A percentile compares a stretch with the other conserved stretches of the same genome.
Conservation (phyloP, 35 echinoderm and acorn worm species). For the Apostichopus japonicus region DNA sequence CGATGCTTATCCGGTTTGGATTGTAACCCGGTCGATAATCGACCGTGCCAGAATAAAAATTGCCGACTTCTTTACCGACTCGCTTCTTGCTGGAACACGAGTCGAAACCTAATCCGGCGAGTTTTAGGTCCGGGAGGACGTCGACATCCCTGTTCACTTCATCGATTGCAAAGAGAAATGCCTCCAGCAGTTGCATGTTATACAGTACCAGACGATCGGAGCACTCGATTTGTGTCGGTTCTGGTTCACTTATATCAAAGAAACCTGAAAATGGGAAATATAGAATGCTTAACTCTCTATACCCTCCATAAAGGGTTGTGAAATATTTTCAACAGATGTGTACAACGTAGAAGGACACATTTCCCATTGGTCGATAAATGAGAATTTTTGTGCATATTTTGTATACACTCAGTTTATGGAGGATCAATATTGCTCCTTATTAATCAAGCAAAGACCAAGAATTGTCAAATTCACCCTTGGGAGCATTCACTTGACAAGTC, state of each 20-base stretch:
- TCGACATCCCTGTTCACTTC: slow-evolving; percentile 70
- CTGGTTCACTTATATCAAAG: slow-evolving; percentile 75
- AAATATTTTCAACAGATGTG: neutral
- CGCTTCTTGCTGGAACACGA: slow-evolving; percentile 79
- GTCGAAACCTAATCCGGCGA: slow-evolving; percentile 89
- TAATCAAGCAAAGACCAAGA: no score
- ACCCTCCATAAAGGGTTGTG: neutral
- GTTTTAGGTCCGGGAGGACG: slow-evolving; percentile 71
- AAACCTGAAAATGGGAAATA: slow-evolving; percentile 58
- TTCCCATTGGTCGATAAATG: neutral
- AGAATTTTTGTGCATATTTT: no score
- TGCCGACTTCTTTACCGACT: slow-evolving; percentile 69
- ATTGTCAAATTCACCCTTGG: no score
- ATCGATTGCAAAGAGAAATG: slow-evolving; percentile 85
- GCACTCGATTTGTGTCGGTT: slow-evolving; percentile 57
- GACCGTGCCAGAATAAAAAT: slow-evolving; percentile 77
- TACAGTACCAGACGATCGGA: slow-evolving; percentile 58
- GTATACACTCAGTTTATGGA: no score
- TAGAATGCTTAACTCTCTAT: neutral
- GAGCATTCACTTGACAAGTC: no score
- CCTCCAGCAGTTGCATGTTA: slow-evolving; percentile 93
- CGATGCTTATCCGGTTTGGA: slow-evolving; percentile 64
- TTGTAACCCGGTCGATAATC: slow-evolving; percentile 84
- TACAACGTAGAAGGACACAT: neutral
- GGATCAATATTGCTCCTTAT: no score